A percentile compares a stretch with the other conserved stretches of the same genome.
Evolutionary conservation across 2,113 vertebrate species (phyloP).

Genomic region (Onychostoma macrolepis): DNA sequence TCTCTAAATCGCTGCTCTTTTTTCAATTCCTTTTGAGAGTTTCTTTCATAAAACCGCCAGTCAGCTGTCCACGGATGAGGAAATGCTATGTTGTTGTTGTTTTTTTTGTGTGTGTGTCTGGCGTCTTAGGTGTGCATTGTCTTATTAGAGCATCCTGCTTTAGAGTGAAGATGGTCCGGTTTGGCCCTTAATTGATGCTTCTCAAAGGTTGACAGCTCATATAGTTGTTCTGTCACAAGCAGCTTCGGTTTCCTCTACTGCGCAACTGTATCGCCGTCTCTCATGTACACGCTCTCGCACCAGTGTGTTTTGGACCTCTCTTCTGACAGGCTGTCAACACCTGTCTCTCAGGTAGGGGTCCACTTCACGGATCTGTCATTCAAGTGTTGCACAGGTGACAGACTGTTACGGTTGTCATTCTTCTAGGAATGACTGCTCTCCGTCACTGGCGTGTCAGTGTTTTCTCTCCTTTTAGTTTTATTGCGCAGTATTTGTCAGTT

Average conservation of each 20-base stretch:
- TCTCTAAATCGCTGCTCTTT: not conserved
- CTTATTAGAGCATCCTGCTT: slow-evolving; percentile 28
- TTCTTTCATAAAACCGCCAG: not conserved
- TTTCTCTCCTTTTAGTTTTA: slow-evolving; percentile 1
- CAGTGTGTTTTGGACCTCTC: slow-evolving; percentile 21
- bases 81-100: not conserved
- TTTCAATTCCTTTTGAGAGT: not conserved
- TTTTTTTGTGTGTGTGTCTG: not conserved
- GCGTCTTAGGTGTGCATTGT: not conserved
- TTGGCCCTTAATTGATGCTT: slow-evolving; percentile 35
- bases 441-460: not conserved
- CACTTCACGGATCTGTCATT: slow-evolving; percentile 3
- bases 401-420: not conserved
- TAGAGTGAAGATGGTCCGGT: slow-evolving; percentile 5
- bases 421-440: not conserved
- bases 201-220: slow-evolving; percentile 33
- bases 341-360: slow-evolving; percentile 23
- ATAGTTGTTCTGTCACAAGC: not conserved
- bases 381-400: not conserved
- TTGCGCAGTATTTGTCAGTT: not conserved
- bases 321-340: slow-evolving; percentile 18
- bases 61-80: not conserved
- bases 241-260: not conserved
- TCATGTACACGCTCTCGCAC: not conserved
- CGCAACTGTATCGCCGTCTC: not conserved